phyloP scores from a whole-genome alignment of 2,113 vertebrate species.

The Maccullochella peelii region DNA sequence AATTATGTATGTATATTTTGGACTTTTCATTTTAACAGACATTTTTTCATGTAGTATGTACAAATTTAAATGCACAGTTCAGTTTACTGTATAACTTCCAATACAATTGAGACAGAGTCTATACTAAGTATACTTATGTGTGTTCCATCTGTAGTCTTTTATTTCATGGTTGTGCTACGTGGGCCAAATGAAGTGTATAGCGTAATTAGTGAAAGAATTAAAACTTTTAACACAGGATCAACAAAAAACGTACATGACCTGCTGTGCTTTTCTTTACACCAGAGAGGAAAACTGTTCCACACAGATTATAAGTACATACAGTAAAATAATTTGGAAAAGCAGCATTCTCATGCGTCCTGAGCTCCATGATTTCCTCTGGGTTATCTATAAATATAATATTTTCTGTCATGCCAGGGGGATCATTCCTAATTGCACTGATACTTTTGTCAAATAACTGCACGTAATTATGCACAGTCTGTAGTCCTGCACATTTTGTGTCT shows the following conservation, averaged over 20 bases:
- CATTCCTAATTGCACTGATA: neutral
- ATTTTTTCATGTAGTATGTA: too few relatives aligned
- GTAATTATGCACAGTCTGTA: neutral
- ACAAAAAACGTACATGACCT: neutral
- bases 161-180: neutral
- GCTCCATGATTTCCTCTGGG: neutral
- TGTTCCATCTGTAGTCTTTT: neutral
- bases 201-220: neutral
- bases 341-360: neutral
- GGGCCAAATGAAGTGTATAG: neutral
- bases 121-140: neutral
- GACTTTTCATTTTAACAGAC: neutral
- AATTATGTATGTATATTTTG: neutral
- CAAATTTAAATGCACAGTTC: neutral
- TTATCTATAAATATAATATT: neutral
- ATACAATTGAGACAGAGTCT: neutral
- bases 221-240: conserved; percentile 7
- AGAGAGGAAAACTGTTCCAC: neutral
- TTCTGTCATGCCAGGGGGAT: neutral
- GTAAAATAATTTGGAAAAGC: neutral
- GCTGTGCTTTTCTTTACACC: neutral
- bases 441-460: neutral
- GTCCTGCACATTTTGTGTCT: neutral
- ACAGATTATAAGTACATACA: neutral
- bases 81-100: neutral